Base-by-base conservation (phyloP, 2,797 vertebrate species). In the Darevskia mixta region DNA sequence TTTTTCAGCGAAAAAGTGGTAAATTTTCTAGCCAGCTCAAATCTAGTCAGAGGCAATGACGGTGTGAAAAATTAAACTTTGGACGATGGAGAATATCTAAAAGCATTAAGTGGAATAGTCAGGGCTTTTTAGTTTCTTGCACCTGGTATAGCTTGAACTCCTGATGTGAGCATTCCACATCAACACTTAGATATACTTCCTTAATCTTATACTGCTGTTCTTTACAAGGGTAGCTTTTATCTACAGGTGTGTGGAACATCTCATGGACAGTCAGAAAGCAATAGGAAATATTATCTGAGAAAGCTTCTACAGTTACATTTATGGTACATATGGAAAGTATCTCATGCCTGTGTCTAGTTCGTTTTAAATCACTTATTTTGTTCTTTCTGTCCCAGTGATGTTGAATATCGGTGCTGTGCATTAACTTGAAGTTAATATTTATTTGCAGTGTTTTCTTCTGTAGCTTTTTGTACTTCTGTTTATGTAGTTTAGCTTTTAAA, bases 401-500 rank as follows among this genome's bases (percentile, higher is more conserved):
- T 75, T 75, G 61, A 35, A 72, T 29, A 85, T 80, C 25, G 29
- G 66, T 72, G 69, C 84, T 83, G 72, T 82, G 35, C 88, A 71
- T 86, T 91, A 64, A 79, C 64, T 72, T 88, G 32, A 89, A 41
- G 73, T 82, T 88, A 85, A 58, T 80, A 67, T 82, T 84, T 29
- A 83, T 88, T 85, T 78, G 82, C 87, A 82, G 9, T 85, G 13
- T 87, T 93, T 82, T 73, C 35, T 90, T 91, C 76, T 18, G 81
- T 27, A 32, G 0, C 76, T 81, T 9, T 87, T 72, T 9, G 18
- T 85, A 73, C 61, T 88, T 17, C 9, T 86, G 72, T n/a, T 13
- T 41, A 89, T 7, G 1, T 83, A 75, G 69, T 35, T 3, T 85
- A 88, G 90, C 82, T 95, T 89, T 64, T 83, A 88, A 73, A 87